Evolutionary conservation across 1,140 invertebrate genomes (phyloP).

Genomic region (Drosophila carrolli): DNA sequence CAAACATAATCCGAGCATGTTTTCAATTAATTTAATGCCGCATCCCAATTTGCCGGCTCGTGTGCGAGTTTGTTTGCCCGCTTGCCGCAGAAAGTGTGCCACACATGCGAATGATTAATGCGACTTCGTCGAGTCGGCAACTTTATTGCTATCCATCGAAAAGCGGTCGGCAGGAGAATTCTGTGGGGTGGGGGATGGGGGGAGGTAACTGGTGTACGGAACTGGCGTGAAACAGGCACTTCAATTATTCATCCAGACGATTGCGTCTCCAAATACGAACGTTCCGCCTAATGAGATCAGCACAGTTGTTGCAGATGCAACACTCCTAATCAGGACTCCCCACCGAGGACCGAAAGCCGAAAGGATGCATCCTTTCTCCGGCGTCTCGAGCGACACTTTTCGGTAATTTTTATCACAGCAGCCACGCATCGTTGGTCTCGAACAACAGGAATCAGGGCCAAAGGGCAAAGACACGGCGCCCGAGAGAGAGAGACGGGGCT

Average conservation of each 20-base stretch:
- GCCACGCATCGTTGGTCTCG: conserved; percentile 74
- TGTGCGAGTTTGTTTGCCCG: conserved; percentile 41
- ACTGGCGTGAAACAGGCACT: conserved; percentile 18
- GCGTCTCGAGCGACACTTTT: conserved; percentile 45
- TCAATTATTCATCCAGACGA: conserved; percentile 45
- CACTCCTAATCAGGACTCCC: conserved; percentile 20
- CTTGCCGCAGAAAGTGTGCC: conserved; percentile 50
- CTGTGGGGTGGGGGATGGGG: no score
- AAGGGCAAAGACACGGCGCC: conserved; percentile 17
- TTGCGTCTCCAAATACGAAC: conserved; percentile 43
- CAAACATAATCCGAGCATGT: conserved; percentile 73
- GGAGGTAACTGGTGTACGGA: not conserved
- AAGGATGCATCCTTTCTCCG: conserved; percentile 22
- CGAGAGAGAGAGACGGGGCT: conserved; percentile 7
- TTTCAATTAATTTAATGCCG: conserved; percentile 76
- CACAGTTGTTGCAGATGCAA: conserved; percentile 3
- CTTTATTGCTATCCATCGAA: conserved; percentile 55
- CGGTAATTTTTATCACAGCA: conserved; percentile 73
- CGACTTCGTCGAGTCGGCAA: conserved; percentile 62
- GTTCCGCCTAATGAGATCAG: conserved; percentile 47
- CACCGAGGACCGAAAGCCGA: not conserved
- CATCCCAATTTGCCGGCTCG: conserved; percentile 54
- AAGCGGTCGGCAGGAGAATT: not conserved
- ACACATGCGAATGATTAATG: conserved; percentile 76
- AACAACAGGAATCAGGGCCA: conserved; percentile 74